Base-by-base conservation (phyloP, 1,140 invertebrate genomes). In the Melanaphis sacchari region DNA sequence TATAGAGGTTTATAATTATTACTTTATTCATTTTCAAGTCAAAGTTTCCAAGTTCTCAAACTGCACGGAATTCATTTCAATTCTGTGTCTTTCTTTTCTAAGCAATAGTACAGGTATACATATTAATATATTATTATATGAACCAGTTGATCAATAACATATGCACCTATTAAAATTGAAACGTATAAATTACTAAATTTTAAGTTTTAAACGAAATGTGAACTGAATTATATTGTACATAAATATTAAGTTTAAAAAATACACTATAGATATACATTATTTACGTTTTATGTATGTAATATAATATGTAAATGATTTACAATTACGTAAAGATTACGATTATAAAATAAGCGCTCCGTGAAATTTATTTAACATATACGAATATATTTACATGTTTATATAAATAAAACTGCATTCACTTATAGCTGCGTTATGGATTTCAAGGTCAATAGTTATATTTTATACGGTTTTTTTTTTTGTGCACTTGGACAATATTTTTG, bases 401-500 rank as follows among this genome's bases (percentile, higher is more conserved):
- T 18, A 43, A 85, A 43, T 84, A 85, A 21, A 46, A 43, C 15
- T 87, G 41, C 41, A 87, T 43, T 87, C 11, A 43, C 18, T 49
- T n/a, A 11, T 21, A 87, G 41, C 1, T 21, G 43, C 31, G 18
- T 54, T 52, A 49, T 46, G 87, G 46, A 24, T 89, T 89, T 89
- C 88, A 54, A 89, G 88, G 88, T 54, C n/a, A n/a, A 76, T 76
- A 76, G 31, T 76, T 89, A 40, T 89, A 89, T 52, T 49, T 36
- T 89, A 52, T 87, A 43, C 11, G 54, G 59, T n/a, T 81, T 76
- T n/a, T 81, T 91, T 84, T 38, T 38, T 54, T 15, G 36, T 76
- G 54, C 59, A 76, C 90, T 91, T 43, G 90, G 76, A 76, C 36
- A n/a, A n/a, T 76, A n/a, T 46, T n/a, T 36, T 76, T 59, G 36